Evolutionary conservation across 2,797 vertebrate genomes (phyloP).

Genomic region (Alca torda): DNA sequence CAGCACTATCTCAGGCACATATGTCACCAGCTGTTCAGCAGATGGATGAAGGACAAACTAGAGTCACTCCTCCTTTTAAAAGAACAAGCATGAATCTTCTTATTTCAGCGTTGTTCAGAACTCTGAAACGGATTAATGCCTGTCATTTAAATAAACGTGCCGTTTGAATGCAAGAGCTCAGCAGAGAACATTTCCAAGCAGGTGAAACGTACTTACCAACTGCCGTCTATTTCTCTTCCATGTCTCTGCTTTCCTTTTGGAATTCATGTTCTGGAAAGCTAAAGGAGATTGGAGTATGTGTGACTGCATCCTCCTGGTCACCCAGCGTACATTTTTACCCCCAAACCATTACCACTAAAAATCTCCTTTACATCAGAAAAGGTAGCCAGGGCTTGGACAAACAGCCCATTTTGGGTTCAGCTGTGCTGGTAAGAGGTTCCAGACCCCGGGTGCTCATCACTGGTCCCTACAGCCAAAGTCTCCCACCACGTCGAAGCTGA

Average conservation of each 20-base stretch:
- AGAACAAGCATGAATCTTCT: background rate
- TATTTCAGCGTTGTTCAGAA: background rate
- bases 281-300: background rate
- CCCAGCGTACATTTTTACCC: background rate
- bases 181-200: background rate
- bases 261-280: constrained; percentile 94
- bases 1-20: background rate
- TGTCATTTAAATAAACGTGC: rapidly evolving
- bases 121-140: background rate
- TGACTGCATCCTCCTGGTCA: background rate
- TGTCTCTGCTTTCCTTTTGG: constrained; percentile 91
- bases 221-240: constrained; percentile 91
- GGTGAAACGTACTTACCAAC: constrained; percentile 75
- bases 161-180: background rate
- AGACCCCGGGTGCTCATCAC: background rate
- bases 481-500: background rate
- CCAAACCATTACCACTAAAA: background rate
- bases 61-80: background rate
- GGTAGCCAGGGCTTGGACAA: background rate
- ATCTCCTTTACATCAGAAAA: background rate
- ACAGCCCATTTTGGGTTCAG: background rate
- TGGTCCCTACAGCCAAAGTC: background rate
- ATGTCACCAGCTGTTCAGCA: constrained; percentile 1
- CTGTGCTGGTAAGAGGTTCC: background rate
- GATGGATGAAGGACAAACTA: background rate